Percentiles rank a stretch among this genome's conserved stretches.
These are phyloP conservation scores for Trichopoda pennipes DNA, from an alignment of 2,888 invertebrate species.

Conservation along the genomic window DNA sequence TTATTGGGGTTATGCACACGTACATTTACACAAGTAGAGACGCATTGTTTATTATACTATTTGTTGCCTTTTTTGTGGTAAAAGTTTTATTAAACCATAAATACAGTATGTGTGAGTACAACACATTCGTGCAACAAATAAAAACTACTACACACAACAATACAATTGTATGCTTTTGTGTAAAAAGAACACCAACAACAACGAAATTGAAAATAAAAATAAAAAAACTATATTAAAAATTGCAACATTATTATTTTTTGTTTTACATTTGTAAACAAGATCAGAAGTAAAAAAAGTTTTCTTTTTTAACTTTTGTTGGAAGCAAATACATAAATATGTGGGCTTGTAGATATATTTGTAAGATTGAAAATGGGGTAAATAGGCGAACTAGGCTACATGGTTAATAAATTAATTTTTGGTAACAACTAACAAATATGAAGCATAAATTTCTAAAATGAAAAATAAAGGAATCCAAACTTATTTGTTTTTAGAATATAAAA, in stretches of 20 bases:
- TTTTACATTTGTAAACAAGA: conserved; percentile 58
- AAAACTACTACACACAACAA: not conserved
- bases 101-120: conserved; percentile 26
- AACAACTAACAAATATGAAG: too few relatives aligned
- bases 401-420: too few relatives aligned
- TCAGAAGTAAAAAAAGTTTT: conserved; percentile 36
- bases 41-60: conserved; percentile 46
- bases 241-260: conserved; percentile 59
- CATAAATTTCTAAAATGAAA: too few relatives aligned
- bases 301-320: not conserved
- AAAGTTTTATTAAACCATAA: conserved; percentile 56
- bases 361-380: too few relatives aligned
- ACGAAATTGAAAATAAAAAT: not conserved
- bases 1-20: conserved; percentile 53
- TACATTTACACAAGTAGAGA: not conserved
- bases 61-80: conserved; percentile 45
- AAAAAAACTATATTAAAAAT: conserved; percentile 40
- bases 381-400: too few relatives aligned
- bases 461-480: too few relatives aligned
- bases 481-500: too few relatives aligned
- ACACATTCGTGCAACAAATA: not conserved
- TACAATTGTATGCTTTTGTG: conserved; percentile 34
- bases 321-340: not conserved
- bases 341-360: too few relatives aligned
- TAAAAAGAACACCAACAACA: conserved; percentile 20